A percentile compares a stretch with the other conserved stretches of the same genome.
Evolutionary conservation across 2,888 invertebrate genomes (phyloP).

Genomic region (Lycaena phlaeas): DNA sequence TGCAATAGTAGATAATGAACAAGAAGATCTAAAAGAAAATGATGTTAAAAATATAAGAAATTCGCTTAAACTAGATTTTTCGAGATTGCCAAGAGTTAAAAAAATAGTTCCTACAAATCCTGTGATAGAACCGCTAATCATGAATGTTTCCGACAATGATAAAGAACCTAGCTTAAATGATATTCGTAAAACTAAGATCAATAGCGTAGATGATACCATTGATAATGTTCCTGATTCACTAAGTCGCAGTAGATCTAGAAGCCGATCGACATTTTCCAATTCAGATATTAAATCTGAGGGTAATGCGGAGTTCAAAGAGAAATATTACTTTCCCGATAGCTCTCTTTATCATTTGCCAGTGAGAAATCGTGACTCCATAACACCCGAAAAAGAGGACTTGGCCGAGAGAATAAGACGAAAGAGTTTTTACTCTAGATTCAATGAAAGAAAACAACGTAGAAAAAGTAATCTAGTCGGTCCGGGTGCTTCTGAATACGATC

Average conservation of each 20-base stretch:
- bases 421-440: conserved; percentile 91
- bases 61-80: conserved; percentile 77
- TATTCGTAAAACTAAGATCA: conserved; percentile 36
- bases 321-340: conserved; percentile 36
- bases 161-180: conserved; percentile 46
- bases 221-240: conserved; percentile 31
- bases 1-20: conserved; percentile 32
- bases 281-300: conserved; percentile 66
- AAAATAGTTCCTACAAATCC: conserved; percentile 71
- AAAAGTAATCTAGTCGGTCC: conserved; percentile 79
- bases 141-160: conserved; percentile 43
- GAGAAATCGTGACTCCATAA: conserved; percentile 57
- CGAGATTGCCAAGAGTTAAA: conserved; percentile 72
- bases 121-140: conserved; percentile 68
- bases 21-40: conserved; percentile 36
- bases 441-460: conserved; percentile 83
- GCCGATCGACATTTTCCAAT: conserved; percentile 54
- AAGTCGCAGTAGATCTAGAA: conserved; percentile 53
- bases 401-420: conserved; percentile 89
- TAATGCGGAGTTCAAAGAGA: conserved; percentile 42
- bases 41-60: conserved; percentile 49
- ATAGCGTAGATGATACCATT: conserved; percentile 31
- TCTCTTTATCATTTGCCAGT: conserved; percentile 39
- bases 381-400: conserved; percentile 79
- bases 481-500: conserved; percentile 72